Base-by-base conservation (phyloP, 2,113 vertebrate species). In the Tympanuchus pallidicinctus region DNA sequence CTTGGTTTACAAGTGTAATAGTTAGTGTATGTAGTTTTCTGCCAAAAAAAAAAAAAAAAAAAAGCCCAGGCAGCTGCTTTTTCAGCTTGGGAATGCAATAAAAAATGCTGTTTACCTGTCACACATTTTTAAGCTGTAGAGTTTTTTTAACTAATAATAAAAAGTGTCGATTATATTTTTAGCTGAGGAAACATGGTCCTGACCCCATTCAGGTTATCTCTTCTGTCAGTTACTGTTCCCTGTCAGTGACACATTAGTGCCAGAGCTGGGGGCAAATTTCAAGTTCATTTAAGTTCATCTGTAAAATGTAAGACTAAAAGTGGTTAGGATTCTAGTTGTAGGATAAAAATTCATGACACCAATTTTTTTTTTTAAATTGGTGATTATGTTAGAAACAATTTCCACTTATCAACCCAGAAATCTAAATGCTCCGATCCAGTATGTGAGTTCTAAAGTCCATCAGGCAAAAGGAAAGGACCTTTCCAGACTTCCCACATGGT, bases 71-170 rank as follows among this genome's bases (percentile, higher is more conserved):
- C 88, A 91, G 47, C 45, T 72, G 65, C 34, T 82, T 88, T 94
- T 86, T 47, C 75, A 88, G 67, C 60, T 80, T 73, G 20, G 50
- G 60, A 77, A 76, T 50, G 27, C 42, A 85, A 57, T 30, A 87
- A 64, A 89, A 89, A 30, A 9, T 86, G 56, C 36, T 89, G 69
- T 83, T 96, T 93, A 77, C 67, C 85, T 77, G 80, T 61, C 34
- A 61, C 65, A 78, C 13, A 54, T 80, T 92, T 94, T 89, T 80
- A 91, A 94, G 69, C 40, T 75, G 36, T 75, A 84, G 65, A 80
- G 22, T 74, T 95, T 86, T 86, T 94, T 91, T 36, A 81, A 69
- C 86, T 66, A 82, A 43, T 81, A 92, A 92, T 77, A 82, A 90
- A 74, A 92, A 60, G 50, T 76, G 82, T 64, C 84, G 87, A 40